Conservation (phyloP, 2,113 vertebrate genomes). For the Paedocypris sp. region DNA sequence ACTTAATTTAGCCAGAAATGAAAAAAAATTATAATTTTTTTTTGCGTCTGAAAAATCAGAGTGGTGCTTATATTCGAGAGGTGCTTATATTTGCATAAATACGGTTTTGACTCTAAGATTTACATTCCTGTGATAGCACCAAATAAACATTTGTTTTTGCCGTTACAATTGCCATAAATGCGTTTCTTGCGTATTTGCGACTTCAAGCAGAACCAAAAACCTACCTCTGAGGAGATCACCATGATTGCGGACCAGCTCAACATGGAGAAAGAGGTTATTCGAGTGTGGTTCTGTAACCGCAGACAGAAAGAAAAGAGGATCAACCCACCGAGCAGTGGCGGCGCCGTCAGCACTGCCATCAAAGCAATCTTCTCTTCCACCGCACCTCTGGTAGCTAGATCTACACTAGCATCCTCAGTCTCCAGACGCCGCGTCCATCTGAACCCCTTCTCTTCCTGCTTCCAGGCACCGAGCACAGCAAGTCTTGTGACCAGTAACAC, state of each 20-base stretch:
- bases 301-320: constrained; percentile 98
- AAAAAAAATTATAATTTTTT: too few relatives aligned
- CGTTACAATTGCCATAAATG: constrained; percentile 43
- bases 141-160: constrained; percentile 9
- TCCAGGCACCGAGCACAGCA: constrained; percentile 89
- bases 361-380: constrained; percentile 91
- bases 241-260: constrained; percentile 99
- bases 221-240: constrained; percentile 99
- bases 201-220: constrained; percentile 97
- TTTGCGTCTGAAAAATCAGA: too few relatives aligned
- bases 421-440: too few relatives aligned
- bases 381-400: constrained; percentile 75
- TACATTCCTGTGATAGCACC: too few relatives aligned
- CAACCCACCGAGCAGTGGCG: constrained; percentile 90
- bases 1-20: too few relatives aligned
- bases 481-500: constrained; percentile 95
- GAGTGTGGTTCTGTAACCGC: constrained; percentile 99
- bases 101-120: too few relatives aligned
- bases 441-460: background rate
- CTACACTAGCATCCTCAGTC: background rate
- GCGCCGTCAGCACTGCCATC: constrained; percentile 78
- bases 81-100: too few relatives aligned
- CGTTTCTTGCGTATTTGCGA: constrained; percentile 53
- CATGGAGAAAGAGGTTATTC: constrained; percentile 99
- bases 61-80: too few relatives aligned